phyloP scores from a whole-genome alignment of 1,140 invertebrate genomes.

The Trypoxylus dichotomus region DNA sequence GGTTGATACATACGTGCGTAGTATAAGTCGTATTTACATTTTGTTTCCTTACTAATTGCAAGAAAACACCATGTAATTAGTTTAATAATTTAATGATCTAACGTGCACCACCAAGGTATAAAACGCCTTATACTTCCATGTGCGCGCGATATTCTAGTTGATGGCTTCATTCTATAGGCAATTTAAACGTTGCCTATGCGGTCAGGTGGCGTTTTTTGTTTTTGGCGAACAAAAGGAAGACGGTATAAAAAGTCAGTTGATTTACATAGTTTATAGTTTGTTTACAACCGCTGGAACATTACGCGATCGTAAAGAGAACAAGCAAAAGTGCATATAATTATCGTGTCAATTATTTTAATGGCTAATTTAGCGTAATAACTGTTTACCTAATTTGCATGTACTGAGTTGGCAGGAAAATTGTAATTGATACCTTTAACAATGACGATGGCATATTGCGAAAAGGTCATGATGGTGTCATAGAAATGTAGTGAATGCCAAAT shows the following conservation, averaged over 20 bases:
- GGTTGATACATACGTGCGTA: not conserved
- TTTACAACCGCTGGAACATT: not conserved
- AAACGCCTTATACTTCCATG: not conserved
- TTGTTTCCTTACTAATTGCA: not conserved
- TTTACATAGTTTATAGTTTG: not conserved
- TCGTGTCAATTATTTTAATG: constrained; percentile 7
- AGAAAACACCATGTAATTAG: constrained; percentile 15
- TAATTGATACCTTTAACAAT: not conserved
- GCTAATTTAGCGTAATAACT: not conserved
- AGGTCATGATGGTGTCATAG: too few relatives aligned
- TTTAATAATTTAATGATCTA: constrained; percentile 19
- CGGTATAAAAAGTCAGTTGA: not conserved
- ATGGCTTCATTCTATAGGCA: not conserved
- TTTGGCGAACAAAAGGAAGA: constrained; percentile 2
- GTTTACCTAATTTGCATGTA: not conserved
- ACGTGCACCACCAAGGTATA: not conserved
- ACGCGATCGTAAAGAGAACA: not conserved
- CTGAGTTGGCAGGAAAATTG: not conserved
- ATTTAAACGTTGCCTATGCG: not conserved
- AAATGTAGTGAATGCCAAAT: too few relatives aligned
- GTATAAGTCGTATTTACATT: not conserved
- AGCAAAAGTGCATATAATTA: not conserved
- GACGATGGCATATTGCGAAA: not conserved
- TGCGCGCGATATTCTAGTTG: not conserved
- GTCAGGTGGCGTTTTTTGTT: not conserved